Percentiles rank a stretch among this genome's conserved stretches.
Conservation (phyloP, 92 coral and sea anemone genomes). For the Metridium senile region DNA sequence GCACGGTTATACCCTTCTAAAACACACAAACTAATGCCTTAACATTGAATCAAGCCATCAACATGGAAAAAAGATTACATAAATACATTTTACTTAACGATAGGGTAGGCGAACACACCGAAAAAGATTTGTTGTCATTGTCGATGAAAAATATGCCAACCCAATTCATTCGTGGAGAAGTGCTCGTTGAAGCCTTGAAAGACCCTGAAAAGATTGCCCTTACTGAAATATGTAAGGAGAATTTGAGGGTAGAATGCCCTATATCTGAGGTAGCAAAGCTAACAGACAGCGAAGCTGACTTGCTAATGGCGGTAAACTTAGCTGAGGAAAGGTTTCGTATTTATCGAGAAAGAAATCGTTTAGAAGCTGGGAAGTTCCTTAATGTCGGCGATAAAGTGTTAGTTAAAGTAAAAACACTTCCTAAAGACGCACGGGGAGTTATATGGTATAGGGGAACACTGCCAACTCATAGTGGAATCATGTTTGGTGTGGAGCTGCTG, state of each 20-base stretch:
- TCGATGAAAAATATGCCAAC: slow-evolving; percentile 26
- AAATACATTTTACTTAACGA: no score
- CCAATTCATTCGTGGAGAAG: slow-evolving; percentile 55
- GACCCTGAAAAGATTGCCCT: slow-evolving; percentile 49
- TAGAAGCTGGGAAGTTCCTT: slow-evolving; percentile 32
- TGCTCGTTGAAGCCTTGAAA: slow-evolving; percentile 48
- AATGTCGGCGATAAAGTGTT: slow-evolving; percentile 34
- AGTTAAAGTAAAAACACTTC: slow-evolving; percentile 51
- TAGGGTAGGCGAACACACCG: no score
- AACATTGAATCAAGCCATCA: neutral
- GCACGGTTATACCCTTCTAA: no score
- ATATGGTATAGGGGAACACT: slow-evolving; percentile 69
- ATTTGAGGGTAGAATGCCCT: neutral
- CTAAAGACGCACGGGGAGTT: slow-evolving; percentile 46
- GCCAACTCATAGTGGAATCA: slow-evolving; percentile 49
- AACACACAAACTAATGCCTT: neutral
- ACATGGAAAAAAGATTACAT: slow-evolving; percentile 35
- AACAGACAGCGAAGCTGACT: slow-evolving; percentile 33
- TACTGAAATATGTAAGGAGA: slow-evolving; percentile 29
- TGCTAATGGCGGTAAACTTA: slow-evolving; percentile 62
- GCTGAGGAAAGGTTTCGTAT: slow-evolving; percentile 43
- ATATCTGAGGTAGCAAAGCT: slow-evolving; percentile 20
- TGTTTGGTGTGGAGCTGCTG: slow-evolving; percentile 83
- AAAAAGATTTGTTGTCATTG: slow-evolving; percentile 41
- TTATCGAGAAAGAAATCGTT: slow-evolving; percentile 48